A percentile compares a stretch with the other conserved stretches of the same genome.
Conservation (phyloP, 2,797 vertebrate genomes). For the Phoebastria nigripes region DNA sequence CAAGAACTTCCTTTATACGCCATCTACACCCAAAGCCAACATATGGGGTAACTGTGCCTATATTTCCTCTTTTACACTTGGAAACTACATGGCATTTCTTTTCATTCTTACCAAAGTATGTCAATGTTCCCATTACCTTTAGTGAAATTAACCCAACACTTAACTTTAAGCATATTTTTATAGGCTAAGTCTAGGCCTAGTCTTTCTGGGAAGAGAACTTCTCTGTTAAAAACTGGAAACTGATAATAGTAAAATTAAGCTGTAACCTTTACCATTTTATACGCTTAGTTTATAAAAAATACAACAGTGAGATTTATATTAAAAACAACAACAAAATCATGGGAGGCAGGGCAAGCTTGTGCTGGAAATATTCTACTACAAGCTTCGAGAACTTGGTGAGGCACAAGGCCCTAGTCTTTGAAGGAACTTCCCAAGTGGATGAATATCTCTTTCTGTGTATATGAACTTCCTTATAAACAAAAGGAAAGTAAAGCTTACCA, state of each 20-base stretch:
- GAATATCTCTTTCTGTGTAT: background rate
- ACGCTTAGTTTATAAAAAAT: background rate
- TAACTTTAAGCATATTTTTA: background rate
- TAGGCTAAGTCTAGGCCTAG: background rate
- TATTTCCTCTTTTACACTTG: background rate
- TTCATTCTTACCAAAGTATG: background rate
- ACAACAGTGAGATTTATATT: background rate
- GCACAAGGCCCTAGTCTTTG: background rate
- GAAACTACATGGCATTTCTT: background rate
- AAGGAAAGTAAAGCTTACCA: background rate
- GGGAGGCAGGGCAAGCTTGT: accelerated
- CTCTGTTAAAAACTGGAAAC: background rate
- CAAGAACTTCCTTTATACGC: background rate
- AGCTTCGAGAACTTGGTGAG: background rate
- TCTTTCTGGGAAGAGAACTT: background rate
- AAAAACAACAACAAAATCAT: background rate
- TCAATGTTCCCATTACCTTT: background rate
- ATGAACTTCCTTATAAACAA: background rate
- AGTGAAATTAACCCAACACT: background rate
- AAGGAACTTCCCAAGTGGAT: background rate
- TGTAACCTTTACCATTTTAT: background rate
- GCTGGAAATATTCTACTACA: background rate
- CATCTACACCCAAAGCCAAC: background rate
- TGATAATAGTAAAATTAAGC: background rate
- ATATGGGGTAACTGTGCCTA: accelerated